Conservation (phyloP, 2,797 vertebrate species). For the Enteromius mattozi region DNA sequence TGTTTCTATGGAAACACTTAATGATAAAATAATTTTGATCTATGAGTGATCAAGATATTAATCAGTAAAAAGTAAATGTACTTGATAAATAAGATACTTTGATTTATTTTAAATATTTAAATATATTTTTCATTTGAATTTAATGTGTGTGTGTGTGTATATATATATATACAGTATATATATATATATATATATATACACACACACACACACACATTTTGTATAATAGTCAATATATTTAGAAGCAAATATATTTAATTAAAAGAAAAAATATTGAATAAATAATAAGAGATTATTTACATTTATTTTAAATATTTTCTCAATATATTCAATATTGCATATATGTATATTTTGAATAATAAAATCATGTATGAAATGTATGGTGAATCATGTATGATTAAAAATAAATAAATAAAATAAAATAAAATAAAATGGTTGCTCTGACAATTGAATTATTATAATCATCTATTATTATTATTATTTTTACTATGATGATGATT, state of each 20-base stretch:
- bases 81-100: background rate
- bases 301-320: background rate
- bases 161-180: too few relatives aligned
- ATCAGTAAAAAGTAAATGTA: background rate
- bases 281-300: background rate
- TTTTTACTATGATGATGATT: too few relatives aligned
- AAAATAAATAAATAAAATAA: background rate
- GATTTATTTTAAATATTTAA: background rate
- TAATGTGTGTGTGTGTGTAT: too few relatives aligned
- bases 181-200: too few relatives aligned
- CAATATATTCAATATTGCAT: background rate
- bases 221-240: background rate
- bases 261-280: background rate
- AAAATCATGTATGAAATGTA: background rate
- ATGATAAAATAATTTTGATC: background rate
- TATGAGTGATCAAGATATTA: background rate
- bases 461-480: background rate
- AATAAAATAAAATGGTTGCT: background rate
- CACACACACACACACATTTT: background rate
- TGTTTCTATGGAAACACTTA: background rate
- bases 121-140: background rate
- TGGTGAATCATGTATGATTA: background rate
- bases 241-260: too few relatives aligned
- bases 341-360: background rate
- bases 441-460: background rate